A percentile compares a stretch with the other conserved stretches of the same genome.
Conservation (phyloP, 2,113 vertebrate genomes). For the Bos indicus region DNA sequence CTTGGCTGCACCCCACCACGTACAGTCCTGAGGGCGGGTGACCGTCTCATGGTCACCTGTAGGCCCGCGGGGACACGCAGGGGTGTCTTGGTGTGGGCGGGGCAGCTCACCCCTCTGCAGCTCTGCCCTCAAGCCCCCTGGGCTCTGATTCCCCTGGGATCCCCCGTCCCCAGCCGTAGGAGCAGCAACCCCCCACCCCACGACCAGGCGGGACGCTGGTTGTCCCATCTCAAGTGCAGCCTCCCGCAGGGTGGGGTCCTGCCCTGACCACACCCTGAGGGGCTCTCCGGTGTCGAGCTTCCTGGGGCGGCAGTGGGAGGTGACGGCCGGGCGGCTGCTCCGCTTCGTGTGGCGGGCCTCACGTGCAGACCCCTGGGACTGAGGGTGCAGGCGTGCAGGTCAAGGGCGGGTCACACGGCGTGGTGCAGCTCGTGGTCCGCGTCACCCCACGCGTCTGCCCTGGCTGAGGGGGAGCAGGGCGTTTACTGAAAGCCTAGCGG, state of each 20-base stretch:
- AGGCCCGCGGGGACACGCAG: accelerated
- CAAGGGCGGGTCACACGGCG: accelerated
- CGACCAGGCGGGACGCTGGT: accelerated
- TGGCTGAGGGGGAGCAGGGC: not conserved
- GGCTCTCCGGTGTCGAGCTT: not conserved
- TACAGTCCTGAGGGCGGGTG: not conserved
- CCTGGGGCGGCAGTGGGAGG: not conserved
- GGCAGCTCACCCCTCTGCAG: not conserved
- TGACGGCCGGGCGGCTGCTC: accelerated
- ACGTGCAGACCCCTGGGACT: accelerated
- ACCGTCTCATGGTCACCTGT: not conserved
- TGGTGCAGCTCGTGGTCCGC: accelerated
- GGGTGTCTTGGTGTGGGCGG: not conserved
- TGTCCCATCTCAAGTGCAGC: not conserved
- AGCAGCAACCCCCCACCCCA: not conserved
- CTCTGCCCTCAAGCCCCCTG: not conserved
- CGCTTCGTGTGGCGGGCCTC: not conserved
- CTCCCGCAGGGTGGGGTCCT: accelerated
- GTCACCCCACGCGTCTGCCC: accelerated
- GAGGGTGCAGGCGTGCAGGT: not conserved
- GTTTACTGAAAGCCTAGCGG: accelerated
- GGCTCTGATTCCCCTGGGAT: no score
- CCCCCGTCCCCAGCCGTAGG: not conserved
- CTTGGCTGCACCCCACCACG: accelerated
- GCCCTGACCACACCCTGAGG: not conserved